Conservation (phyloP, 92 coral and sea anemone species). For the Epizoanthus stellaris region DNA sequence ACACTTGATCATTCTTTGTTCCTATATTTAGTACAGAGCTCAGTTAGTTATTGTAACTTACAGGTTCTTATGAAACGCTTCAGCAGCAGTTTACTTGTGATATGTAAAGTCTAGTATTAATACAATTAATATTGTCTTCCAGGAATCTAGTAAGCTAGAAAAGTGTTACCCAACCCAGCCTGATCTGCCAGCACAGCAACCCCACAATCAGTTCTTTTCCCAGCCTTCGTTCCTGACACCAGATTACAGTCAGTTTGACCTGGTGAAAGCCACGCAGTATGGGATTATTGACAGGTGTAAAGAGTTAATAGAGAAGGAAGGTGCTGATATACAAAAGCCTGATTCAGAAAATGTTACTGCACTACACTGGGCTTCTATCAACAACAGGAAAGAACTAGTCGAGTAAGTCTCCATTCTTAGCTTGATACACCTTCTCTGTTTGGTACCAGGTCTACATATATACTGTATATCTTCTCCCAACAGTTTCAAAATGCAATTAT, state of each 20-base stretch:
- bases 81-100: background rate
- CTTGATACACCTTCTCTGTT: too few relatives aligned
- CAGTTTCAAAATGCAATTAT: too few relatives aligned
- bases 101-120: background rate
- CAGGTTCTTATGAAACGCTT: too few relatives aligned
- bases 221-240: slow-evolving; percentile 66
- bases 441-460: too few relatives aligned
- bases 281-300: slow-evolving; percentile 78
- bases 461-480: too few relatives aligned
- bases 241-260: slow-evolving; percentile 86
- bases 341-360: slow-evolving; percentile 94
- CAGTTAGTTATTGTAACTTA: too few relatives aligned
- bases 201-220: slow-evolving; percentile 59
- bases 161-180: slow-evolving; percentile 78
- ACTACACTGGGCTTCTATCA: slow-evolving; percentile 97
- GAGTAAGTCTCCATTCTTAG: slow-evolving; percentile 67
- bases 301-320: slow-evolving; percentile 87
- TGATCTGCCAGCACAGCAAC: slow-evolving; percentile 46
- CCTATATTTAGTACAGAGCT: too few relatives aligned
- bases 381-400: slow-evolving; percentile 87
- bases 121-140: background rate
- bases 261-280: slow-evolving; percentile 91
- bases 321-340: slow-evolving; percentile 67
- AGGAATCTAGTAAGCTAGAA: slow-evolving; percentile 42
- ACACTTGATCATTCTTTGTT: too few relatives aligned